phyloP scores from a whole-genome alignment of 2,797 vertebrate genomes.

The Chromobotia macracanthus region DNA sequence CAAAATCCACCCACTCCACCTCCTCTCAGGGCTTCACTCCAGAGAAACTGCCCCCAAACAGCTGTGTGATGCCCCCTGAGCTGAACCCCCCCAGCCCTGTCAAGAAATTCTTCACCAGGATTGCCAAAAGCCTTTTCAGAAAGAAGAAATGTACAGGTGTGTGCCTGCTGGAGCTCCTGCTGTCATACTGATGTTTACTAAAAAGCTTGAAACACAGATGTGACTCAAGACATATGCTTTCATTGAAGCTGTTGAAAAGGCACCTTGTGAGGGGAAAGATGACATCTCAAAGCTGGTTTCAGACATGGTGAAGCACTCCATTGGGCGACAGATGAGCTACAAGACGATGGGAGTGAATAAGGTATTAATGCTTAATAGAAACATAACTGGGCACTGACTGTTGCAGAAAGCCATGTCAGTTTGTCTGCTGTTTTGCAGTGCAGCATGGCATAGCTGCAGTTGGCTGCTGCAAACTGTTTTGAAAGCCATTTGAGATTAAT shows the following conservation, averaged over 20 bases:
- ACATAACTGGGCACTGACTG: background rate
- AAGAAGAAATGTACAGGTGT: constrained; percentile 91
- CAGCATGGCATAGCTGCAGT: background rate
- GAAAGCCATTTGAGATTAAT: constrained; percentile 8
- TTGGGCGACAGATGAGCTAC: constrained; percentile 89
- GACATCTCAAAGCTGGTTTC: constrained; percentile 93
- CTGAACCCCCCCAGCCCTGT: constrained; percentile 91
- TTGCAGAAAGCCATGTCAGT: background rate
- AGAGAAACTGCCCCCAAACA: constrained; percentile 90
- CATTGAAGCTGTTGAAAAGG: constrained; percentile 80
- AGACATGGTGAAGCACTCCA: constrained; percentile 89
- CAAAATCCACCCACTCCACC: background rate
- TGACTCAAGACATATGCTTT: background rate
- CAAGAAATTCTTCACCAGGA: constrained; percentile 92
- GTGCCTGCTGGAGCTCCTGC: background rate
- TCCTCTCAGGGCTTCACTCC: constrained; percentile 88
- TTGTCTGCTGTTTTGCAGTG: background rate
- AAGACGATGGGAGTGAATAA: constrained; percentile 86
- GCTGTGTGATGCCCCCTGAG: constrained; percentile 91
- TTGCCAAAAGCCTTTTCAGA: constrained; percentile 94
- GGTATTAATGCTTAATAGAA: constrained; percentile 65
- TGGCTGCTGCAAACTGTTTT: background rate
- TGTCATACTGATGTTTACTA: background rate
- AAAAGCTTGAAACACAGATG: background rate
- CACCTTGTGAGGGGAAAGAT: constrained; percentile 83